Base-by-base conservation (phyloP, 2,797 vertebrate genomes). In the Macrochelys suwanniensis region DNA sequence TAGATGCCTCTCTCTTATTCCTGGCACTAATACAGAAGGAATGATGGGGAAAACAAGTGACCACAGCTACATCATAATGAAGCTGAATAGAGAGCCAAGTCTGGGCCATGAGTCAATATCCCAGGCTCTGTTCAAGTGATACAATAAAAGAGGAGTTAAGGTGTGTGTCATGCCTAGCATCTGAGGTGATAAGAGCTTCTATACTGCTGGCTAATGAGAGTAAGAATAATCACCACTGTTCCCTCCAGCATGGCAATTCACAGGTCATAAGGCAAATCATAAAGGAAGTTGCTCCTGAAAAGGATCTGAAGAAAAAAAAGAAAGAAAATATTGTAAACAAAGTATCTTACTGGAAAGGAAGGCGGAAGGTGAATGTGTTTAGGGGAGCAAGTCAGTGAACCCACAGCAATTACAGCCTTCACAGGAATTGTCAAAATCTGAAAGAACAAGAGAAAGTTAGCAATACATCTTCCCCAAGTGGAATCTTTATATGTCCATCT, bases 391-490 rank as follows among this genome's bases (percentile, higher is more conserved):
- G 97, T 99, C 97, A 99, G 96, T 0, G 99, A 99, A 11, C 99
- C 99, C 90, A 99, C 99, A 53, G 99, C 99, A 28, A 99, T 98
- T 87, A 99, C 98, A 31, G 99, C 99, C 97, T 99, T 99, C 93
- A 99, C 99, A 50, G 99, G 99, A 96, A 99, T 99, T 79, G 99
- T 99, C 96, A 99, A 98, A 97, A 99, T 99, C 99, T 99, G 97
- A 68, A 89, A 92, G 16, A 28, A 88, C 11, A 33, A 81, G 95
- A 51, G 85, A 49, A n/a, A 11, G 42, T 88, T 42, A 80, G 53
- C 50, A 33, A 15, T 5, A 1, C 15, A 17, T 2, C 86, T 50
- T 82, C 31, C 37, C 68, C 68, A 82, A 11, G 11, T 25, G n/a
- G 59, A 57, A 25, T 54, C 47, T 50, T 19, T 50, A 49, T 11